Percentiles rank a stretch among this genome's conserved stretches.
These are phyloP conservation scores for Drosophila chauvacae DNA, from an alignment of 1,140 invertebrate species.

Conservation along the genomic window DNA sequence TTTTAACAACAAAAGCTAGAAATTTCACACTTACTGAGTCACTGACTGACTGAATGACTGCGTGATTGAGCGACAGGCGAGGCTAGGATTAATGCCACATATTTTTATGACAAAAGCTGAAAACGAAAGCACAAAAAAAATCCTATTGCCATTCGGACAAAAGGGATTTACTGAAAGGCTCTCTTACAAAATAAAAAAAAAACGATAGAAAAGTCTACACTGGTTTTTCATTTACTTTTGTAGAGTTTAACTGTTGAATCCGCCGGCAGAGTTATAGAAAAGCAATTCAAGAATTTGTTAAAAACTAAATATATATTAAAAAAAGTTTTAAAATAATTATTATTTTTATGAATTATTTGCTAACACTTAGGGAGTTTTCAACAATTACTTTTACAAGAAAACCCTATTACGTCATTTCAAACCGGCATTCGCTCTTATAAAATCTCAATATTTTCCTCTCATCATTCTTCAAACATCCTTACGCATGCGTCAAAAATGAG, in stretches of 20 bases:
- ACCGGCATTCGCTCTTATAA: slow-evolving; percentile 69
- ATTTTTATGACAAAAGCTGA: slow-evolving; percentile 62
- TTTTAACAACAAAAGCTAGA: slow-evolving; percentile 36
- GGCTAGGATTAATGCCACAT: slow-evolving; percentile 54
- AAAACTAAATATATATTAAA: neutral
- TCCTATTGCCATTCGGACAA: slow-evolving; percentile 12
- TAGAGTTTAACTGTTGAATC: slow-evolving; percentile 75
- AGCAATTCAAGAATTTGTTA: neutral
- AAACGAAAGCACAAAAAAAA: slow-evolving; percentile 61
- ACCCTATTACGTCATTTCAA: slow-evolving; percentile 65
- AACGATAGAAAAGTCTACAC: slow-evolving; percentile 37
- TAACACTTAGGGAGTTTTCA: neutral
- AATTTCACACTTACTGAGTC: slow-evolving; percentile 22
- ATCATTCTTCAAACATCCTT: too few relatives aligned
- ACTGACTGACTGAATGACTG: slow-evolving; percentile 25
- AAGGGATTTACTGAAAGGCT: slow-evolving; percentile 11
- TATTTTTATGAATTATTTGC: neutral
- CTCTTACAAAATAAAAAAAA: neutral
- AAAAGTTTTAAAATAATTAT: neutral
- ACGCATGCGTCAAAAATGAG: slow-evolving; percentile 49
- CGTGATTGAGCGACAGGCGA: slow-evolving; percentile 23
- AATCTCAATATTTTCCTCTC: neutral
- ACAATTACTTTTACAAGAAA: neutral
- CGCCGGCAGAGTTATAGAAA: too few relatives aligned
- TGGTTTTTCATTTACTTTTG: slow-evolving; percentile 10